Evolutionary conservation across 2,113 vertebrate genomes (phyloP), one percentile per base, ranked within the genome.

Genomic region (Neodon shergylaensis): DNA sequence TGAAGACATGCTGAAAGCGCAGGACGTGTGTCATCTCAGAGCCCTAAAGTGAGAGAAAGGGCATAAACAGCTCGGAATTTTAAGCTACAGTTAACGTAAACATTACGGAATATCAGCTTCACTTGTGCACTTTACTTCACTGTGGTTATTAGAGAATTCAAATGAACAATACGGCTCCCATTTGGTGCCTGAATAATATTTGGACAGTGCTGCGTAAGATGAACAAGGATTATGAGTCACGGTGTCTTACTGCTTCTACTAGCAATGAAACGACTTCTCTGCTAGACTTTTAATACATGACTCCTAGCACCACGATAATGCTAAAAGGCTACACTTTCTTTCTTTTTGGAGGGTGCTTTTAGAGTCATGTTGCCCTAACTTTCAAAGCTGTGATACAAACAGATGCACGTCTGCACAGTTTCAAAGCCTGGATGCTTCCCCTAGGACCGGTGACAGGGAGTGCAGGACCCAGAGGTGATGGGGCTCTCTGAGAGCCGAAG

Each of bases 121-220:
- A 83, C 39, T 65, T 49, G 8, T 91, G 63, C 10, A 91, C 61
- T 58, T 33, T 44, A 72, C 76, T 63, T 58, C 68, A 82, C 33
- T 49, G 66, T 83, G 78, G 78, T 12, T 81, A 95, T n/a, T 73
- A 92, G 91, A 68, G 85, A 91, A 93, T 44, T 49, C 66, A 92
- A 86, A 72, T 89, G 42, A 74, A 24, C 17, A 81, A 31, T 31
- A 24, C 72, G 76, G n/a, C 70, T 95, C n/a, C 77, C 13, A 28
- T 65, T 70, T 86, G 79, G 68, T 84, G 31, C 26, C 54, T 68
- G 14, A 17, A 58, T 33, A 26, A 54, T 81, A 65, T 89, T 7
- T 81, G 12, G 39, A 77, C 42, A 73, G 22, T 10, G 12, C 47
- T 91, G 52, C 36, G 14, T 47, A 31, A 93, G 63, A 85, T 16